Base-by-base conservation (phyloP, 2,888 invertebrate genomes). In the Troglohyphantes excavatus region DNA sequence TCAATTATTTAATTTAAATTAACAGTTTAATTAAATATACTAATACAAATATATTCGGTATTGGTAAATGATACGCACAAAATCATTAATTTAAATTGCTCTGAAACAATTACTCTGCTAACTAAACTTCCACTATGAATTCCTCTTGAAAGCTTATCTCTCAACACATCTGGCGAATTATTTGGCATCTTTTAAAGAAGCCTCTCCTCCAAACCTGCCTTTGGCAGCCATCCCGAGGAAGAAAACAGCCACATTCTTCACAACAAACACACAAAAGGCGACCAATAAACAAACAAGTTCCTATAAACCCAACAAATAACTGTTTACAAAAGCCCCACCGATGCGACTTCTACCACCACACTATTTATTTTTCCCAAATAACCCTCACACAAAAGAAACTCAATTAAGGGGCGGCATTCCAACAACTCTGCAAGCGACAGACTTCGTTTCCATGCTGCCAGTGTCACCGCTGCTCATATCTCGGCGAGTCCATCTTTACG, bases 361-460 rank as follows among this genome's bases (percentile, higher is more conserved):
- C 17, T 33, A 17, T 75, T 75, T 75, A 23, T 68, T 68, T 78
- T n/a, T 53, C 13, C 17, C 13, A 2, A 53, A 53, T 53, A 53
- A 53, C 17, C n/a, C 39, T 5, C 43, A 39, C 9, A 59, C 61
- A 61, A 0, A 61, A 21, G 13, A 21, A 26, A 17, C 6, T 5
- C 21, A 75, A 59, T 29, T 11, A 53, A 43, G 7, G 65, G 43
- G 39, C 6, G 21, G 21, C 3, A 23, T 33, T 21, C n/a, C n/a
- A 27, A 17, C 53, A 26, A 7, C 17, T 43, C 82, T 83, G 83
- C 73, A 27, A 73, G 43, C 43, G 83, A 75, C 83, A 83, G 73
- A n/a, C 21, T 46, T 26, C 43, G 73, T 83, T 61, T 70, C 33
- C 59, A 72, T 78, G 59, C 23, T 75, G 75, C 61, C 59, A 75